phyloP scores from a whole-genome alignment of 2,888 invertebrate species.

The Strigamia crassipes region DNA sequence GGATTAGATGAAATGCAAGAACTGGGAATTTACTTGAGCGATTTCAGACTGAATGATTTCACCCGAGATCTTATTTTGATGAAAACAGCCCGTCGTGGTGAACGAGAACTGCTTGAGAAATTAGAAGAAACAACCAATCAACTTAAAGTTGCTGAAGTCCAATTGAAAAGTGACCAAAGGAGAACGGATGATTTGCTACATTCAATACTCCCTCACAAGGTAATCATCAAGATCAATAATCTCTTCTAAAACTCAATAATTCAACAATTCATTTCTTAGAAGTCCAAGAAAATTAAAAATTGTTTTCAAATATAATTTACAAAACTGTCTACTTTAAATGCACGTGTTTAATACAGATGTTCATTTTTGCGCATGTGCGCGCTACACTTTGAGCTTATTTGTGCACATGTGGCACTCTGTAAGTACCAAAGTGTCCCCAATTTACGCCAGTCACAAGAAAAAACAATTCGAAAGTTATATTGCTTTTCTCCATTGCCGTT shows the following conservation, averaged over 20 bases:
- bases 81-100: constrained; percentile 52
- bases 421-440: no score
- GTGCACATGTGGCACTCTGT: no score
- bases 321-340: no score
- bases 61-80: constrained; percentile 54
- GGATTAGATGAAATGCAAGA: constrained; percentile 53
- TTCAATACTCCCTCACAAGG: constrained; percentile 54
- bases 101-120: constrained; percentile 54
- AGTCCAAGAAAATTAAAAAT: background rate
- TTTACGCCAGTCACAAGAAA: no score
- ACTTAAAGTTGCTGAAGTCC: constrained; percentile 53
- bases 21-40: constrained; percentile 53
- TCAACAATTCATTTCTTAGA: background rate
- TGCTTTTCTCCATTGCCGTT: no score
- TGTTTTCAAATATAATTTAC: background rate
- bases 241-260: background rate
- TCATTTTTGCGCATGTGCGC: no score
- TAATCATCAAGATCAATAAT: constrained; percentile 47
- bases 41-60: constrained; percentile 54
- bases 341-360: no score
- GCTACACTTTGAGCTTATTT: no score
- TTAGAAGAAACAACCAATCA: constrained; percentile 55
- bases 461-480: no score
- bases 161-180: constrained; percentile 52
- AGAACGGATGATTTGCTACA: constrained; percentile 53